Conservation (phyloP, 2,113 vertebrate species). For the Sapayoa aenigma region DNA sequence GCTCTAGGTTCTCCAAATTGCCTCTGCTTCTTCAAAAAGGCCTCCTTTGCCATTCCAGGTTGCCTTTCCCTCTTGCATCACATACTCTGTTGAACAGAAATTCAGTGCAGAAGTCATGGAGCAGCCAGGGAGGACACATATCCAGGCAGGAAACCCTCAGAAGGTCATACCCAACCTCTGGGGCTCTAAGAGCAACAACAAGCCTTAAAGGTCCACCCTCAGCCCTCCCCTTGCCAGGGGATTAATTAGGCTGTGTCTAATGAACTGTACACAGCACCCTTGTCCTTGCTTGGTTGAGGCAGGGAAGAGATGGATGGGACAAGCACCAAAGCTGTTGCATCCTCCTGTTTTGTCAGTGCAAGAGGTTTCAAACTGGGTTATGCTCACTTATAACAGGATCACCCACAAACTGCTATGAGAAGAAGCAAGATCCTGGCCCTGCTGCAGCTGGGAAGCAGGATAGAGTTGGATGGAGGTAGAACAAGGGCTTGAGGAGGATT, state of each 20-base stretch:
- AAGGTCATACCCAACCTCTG: not conserved
- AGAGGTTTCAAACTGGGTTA: not conserved
- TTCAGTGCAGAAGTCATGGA: not conserved
- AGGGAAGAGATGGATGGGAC: not conserved
- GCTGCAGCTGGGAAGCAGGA: not conserved
- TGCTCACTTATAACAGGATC: rapidly evolving
- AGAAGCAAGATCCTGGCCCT: not conserved
- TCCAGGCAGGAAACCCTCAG: not conserved
- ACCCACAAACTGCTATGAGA: rapidly evolving
- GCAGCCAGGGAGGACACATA: not conserved
- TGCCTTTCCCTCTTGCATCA: not conserved
- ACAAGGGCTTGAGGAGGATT: not conserved
- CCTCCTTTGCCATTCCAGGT: too few species aligned
- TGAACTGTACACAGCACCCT: not conserved
- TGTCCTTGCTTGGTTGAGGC: not conserved
- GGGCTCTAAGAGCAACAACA: not conserved
- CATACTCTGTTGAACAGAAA: rapidly evolving
- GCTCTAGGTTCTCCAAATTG: not conserved
- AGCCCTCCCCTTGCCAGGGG: not conserved
- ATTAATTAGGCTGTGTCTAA: not conserved
- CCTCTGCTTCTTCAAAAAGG: not conserved
- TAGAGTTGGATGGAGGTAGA: not conserved
- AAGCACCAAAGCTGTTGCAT: not conserved
- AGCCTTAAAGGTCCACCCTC: not conserved
- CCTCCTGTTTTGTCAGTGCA: not conserved